Base-by-base conservation (phyloP, 2,113 vertebrate genomes). In the Chaenogobius annularis region DNA sequence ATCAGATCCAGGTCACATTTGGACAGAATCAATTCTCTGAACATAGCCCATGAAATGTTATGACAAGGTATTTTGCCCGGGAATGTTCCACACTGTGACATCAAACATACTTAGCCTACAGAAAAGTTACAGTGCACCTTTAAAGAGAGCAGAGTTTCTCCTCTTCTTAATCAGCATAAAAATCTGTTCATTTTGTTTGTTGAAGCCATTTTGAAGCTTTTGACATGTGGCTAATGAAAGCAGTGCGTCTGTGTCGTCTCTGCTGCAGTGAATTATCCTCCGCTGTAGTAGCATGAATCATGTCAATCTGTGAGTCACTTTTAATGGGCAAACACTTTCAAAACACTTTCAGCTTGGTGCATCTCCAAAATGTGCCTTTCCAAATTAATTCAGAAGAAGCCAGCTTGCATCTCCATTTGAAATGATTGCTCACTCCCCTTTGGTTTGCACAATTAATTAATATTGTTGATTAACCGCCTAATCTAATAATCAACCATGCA, bases 391-490 rank as follows among this genome's bases (percentile, higher is more conserved):
- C 15, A 43, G 35, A 17, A n/a, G 19, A 11, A 63, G 31, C 35
- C 35, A 40, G 61, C 35, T 14, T n/a, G 61, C 61, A 40, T n/a
- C 61, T 37, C 61, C n/a, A 11, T 40, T n/a, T 11, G 10, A n/a
- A 40, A 63, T 43, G 35, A 63, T 63, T 63, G 43, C 35, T 40
- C 17, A 63, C 43, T 47, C 43, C 43, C 40, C 22, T 70, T 43
- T 70, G 19, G 44, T 61, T n/a, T 3, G 23, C 10, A 17, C 46
- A 47, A 70, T 46, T 66, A 22, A 47, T 58, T 20, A n/a, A 55
- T n/a, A 48, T 17, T 50, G 35, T 73, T 43, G 22, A 54, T 66
- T 23, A 61, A 62, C 31, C n/a, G 47, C 69, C 44, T 59, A 66
- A 66, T 54, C 20, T 31, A 43, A 40, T 22, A 46, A 62, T 68